These are phyloP conservation scores for Esperia sulphurella DNA, from an alignment of 2,888 invertebrate species.

Conservation along the genomic window DNA sequence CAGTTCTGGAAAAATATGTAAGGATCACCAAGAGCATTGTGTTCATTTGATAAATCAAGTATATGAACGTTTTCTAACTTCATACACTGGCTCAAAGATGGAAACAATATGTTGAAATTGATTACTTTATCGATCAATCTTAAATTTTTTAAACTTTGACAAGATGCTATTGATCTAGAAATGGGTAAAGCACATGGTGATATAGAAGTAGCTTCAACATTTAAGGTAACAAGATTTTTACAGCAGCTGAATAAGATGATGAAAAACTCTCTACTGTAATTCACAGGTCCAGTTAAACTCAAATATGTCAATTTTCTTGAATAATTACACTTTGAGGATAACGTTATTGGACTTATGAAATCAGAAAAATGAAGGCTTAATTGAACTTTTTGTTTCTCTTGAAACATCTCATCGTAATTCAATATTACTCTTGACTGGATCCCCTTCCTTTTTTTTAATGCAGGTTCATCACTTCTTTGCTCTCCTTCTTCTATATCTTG, in stretches of 20 bases:
- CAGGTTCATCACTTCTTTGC: constrained; percentile 8
- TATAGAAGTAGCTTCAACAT: constrained; percentile 34
- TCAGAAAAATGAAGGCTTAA: constrained; percentile 38
- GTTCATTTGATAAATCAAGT: constrained; percentile 27
- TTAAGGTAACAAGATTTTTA: constrained; percentile 46
- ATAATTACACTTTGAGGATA: constrained; percentile 36
- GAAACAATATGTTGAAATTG: constrained; percentile 43
- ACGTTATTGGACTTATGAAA: constrained; percentile 25
- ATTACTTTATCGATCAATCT: constrained; percentile 45
- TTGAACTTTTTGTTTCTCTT: constrained; percentile 30
- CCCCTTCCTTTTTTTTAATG: constrained; percentile 32
- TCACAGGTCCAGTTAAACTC: constrained; percentile 41
- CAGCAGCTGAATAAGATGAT: constrained; percentile 47
- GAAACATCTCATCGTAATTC: constrained; percentile 47
- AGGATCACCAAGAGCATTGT: constrained; percentile 36
- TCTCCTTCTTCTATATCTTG: constrained; percentile 8
- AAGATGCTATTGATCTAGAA: constrained; percentile 36
- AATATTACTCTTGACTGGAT: constrained; percentile 26
- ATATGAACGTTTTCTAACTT: constrained; percentile 56
- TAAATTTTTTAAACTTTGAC: constrained; percentile 47
- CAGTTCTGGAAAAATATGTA: constrained; percentile 41
- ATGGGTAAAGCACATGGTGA: constrained; percentile 32
- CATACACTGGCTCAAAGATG: constrained; percentile 43
- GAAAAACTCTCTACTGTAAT: constrained; percentile 49
- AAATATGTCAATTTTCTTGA: constrained; percentile 56